Conservation (phyloP, 2,888 invertebrate species). For the Arctia plantaginis region DNA sequence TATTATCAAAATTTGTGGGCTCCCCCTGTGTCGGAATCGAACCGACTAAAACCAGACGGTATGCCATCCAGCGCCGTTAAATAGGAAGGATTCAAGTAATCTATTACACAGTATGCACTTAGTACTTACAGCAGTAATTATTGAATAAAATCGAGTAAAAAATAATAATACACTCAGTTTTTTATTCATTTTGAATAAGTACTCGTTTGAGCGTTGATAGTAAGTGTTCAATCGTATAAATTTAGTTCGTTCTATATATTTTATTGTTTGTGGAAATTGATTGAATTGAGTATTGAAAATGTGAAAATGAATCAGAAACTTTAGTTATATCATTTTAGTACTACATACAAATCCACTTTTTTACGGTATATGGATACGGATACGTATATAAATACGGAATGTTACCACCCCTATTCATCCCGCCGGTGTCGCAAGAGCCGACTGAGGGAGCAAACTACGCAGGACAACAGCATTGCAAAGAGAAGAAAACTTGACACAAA, state of each 20-base stretch:
- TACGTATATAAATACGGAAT: no score
- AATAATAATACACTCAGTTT: constrained; percentile 16
- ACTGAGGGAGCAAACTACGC: no score
- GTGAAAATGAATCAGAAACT: neutral
- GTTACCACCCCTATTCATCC: no score
- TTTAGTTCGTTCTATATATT: constrained; percentile 8
- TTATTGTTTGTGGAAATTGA: constrained; percentile 3
- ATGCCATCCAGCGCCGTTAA: neutral
- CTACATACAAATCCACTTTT: neutral
- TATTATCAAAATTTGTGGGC: no score
- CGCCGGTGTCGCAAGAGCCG: no score
- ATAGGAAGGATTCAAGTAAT: neutral
- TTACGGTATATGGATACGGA: no score
- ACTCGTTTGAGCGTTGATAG: constrained; percentile 4
- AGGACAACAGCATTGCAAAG: no score
- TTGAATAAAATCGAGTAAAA: constrained; percentile 22
- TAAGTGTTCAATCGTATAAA: neutral
- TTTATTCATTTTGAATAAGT: constrained; percentile 31
- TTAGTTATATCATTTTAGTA: neutral
- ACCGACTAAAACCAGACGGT: neutral
- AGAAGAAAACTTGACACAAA: no score
- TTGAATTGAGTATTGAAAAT: neutral
- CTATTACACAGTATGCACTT: neutral
- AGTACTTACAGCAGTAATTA: constrained; percentile 36
- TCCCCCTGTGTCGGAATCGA: neutral